Evolutionary conservation across 2,888 invertebrate genomes (phyloP).

Genomic region (Metalampra italica): DNA sequence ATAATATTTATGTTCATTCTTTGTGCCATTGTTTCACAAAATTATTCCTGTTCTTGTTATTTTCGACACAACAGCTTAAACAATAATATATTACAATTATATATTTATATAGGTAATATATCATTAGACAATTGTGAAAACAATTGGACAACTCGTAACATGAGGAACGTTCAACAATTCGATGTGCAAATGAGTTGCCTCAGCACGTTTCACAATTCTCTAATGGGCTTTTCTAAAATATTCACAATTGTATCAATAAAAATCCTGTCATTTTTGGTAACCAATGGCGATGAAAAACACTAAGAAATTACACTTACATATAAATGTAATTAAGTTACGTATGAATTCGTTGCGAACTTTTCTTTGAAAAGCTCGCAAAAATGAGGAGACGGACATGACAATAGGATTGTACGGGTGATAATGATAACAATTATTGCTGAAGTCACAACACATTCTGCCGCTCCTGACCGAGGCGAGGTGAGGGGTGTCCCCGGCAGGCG

Average conservation of each 20-base stretch:
- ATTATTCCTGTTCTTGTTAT: slow-evolving; percentile 78
- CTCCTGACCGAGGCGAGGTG: slow-evolving; percentile 15
- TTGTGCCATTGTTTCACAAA: slow-evolving; percentile 79
- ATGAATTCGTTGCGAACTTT: slow-evolving; percentile 48
- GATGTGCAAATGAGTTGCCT: slow-evolving; percentile 64
- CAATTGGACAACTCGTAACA: slow-evolving; percentile 59
- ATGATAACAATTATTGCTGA: slow-evolving; percentile 62
- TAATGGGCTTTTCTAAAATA: slow-evolving; percentile 65
- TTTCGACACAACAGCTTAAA: slow-evolving; percentile 77
- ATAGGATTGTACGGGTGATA: slow-evolving; percentile 27
- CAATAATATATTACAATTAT: slow-evolving; percentile 76
- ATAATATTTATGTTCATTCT: slow-evolving; percentile 77
- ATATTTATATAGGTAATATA: slow-evolving; percentile 50
- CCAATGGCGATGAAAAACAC: slow-evolving; percentile 74
- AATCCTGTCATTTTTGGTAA: slow-evolving; percentile 79
- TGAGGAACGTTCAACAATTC: slow-evolving; percentile 75
- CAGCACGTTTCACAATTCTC: slow-evolving; percentile 61
- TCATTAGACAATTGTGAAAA: slow-evolving; percentile 67
- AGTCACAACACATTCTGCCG: slow-evolving; percentile 50
- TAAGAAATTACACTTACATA: slow-evolving; percentile 63
- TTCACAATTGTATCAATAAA: slow-evolving; percentile 71
- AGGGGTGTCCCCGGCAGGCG: neutral
- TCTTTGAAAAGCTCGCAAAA: slow-evolving; percentile 58
- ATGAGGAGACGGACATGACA: slow-evolving; percentile 53
- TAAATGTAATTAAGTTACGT: slow-evolving; percentile 66